Conservation (phyloP, 1,140 invertebrate species). For the Trichonephila clavipes region DNA sequence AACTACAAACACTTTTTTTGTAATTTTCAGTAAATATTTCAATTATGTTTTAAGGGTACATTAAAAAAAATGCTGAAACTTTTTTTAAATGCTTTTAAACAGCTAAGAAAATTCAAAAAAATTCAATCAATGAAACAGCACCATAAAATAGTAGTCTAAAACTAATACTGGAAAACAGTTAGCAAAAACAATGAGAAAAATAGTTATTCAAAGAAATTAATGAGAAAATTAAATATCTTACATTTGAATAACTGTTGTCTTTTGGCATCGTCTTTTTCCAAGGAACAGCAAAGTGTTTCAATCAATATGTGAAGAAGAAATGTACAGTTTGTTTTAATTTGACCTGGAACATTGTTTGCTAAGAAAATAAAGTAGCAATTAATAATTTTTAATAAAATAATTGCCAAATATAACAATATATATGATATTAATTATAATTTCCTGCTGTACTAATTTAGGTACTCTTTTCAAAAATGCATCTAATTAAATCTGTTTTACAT, state of each 20-base stretch:
- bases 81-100: neutral
- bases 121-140: no score
- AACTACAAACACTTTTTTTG: no score
- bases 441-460: no score
- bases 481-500: neutral
- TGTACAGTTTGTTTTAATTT: neutral
- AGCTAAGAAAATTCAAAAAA: no score
- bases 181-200: no score
- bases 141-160: neutral
- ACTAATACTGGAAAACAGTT: neutral
- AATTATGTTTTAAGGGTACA: no score
- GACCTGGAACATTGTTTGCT: no score
- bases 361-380: no score
- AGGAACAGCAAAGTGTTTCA: neutral
- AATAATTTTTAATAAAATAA: no score
- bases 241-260: slow-evolving; percentile 1
- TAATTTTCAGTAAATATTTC: no score
- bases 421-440: neutral
- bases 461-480: no score
- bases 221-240: neutral
- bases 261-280: neutral
- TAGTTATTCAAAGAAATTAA: neutral
- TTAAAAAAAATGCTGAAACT: neutral
- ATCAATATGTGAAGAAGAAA: slow-evolving; percentile 42
- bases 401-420: no score